Base-by-base conservation (phyloP, 2,888 invertebrate species). In the Dendrolimus houi region DNA sequence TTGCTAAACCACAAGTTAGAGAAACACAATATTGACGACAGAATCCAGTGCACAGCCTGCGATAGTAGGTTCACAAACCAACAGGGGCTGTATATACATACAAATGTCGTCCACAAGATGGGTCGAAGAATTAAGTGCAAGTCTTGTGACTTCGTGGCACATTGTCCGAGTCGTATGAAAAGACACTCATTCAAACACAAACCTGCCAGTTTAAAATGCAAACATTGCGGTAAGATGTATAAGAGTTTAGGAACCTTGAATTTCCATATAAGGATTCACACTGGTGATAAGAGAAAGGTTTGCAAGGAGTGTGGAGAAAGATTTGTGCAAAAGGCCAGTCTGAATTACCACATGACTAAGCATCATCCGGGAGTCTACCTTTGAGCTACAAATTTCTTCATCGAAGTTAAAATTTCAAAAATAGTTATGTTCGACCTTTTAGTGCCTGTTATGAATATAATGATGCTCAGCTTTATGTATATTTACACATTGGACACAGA, bases 151-250 rank as follows among this genome's bases (percentile, higher is more conserved):
- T 58, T 56, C 52, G 64, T 56, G 53, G 62, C 67, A 12, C 63
- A 57, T 41, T 17, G 55, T 17, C 7, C 1, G 0, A 29, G 12
- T 2, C 54, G 40, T n/a, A 42, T 58, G 52, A 13, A 17, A 7
- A 61, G 47, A 9, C 71, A 71, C 40, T 55, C 62, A 58, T 52
- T 66, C 0, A 61, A n/a, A 7, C 79, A 79, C 55, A 65, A 63
- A 7, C 57, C 66, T 10, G 63, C 63, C 7, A 64, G 66, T 7
- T 71, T 66, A 55, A 62, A 70, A 12, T 81, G 79, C 58, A 55
- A 60, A 7, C 70, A 61, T 53, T 81, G 81, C 60, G 66, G 68
- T 12, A 79, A 81, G 59, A 64, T 62, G n/a, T 79, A 75, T 58
- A 58, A 60, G 8, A 60, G 67, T 12, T 14, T 14, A 3, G 56